Conservation (phyloP, 2,113 vertebrate genomes). For the Alaudala cheleensis region DNA sequence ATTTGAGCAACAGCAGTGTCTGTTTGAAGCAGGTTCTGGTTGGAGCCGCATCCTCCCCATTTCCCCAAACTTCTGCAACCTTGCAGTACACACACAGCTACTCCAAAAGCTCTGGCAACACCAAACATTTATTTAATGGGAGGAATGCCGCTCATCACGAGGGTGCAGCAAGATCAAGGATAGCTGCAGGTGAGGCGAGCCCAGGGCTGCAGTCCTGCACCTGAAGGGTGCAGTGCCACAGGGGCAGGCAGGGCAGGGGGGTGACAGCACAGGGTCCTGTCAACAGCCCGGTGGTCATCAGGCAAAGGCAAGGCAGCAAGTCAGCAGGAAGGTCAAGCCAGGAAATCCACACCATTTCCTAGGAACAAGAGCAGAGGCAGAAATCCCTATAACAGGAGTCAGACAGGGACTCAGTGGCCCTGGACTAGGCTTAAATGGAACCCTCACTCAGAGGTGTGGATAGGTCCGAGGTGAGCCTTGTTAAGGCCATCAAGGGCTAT, state of each 20-base stretch:
- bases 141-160: background rate
- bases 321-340: background rate
- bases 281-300: background rate
- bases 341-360: background rate
- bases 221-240: background rate
- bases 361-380: background rate
- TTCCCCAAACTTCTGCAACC: background rate
- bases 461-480: background rate
- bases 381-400: background rate
- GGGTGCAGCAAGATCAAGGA: background rate
- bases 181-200: rapidly evolving
- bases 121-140: background rate
- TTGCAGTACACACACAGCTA: background rate
- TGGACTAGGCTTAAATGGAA: background rate
- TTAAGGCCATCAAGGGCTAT: background rate
- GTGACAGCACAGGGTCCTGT: background rate
- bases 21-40: background rate
- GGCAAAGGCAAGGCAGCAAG: background rate
- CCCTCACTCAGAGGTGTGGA: background rate
- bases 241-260: background rate
- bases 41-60: background rate
- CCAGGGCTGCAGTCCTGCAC: background rate
- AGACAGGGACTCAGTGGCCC: background rate
- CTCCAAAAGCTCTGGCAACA: background rate
- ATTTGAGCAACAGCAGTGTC: background rate